Percentiles rank a stretch among this genome's conserved stretches.
These are phyloP conservation scores for Nomada lathburiana DNA, from an alignment of 2,888 invertebrate genomes.

Conservation along the genomic window DNA sequence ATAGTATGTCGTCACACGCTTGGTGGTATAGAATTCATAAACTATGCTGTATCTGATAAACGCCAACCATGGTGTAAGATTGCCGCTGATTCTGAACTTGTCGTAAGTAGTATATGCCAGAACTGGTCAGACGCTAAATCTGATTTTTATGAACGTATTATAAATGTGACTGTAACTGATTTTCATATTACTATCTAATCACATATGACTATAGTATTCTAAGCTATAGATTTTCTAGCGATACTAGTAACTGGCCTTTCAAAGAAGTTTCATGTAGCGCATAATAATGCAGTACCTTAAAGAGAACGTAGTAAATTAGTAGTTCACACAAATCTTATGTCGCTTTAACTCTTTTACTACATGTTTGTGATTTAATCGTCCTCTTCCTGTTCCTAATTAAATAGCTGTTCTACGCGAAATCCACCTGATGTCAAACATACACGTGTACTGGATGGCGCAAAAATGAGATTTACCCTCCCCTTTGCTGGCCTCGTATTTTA, in stretches of 20 bases:
- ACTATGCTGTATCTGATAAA: slow-evolving; percentile 17
- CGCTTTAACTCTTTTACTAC: not conserved
- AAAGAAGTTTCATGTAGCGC: not conserved
- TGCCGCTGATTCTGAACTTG: not conserved
- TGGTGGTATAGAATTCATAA: slow-evolving; percentile 7
- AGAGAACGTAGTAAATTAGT: too few relatives aligned
- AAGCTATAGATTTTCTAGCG: too few relatives aligned
- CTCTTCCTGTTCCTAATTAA: not conserved
- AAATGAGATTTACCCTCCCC: not conserved
- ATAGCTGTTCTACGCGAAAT: not conserved
- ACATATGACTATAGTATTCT: too few relatives aligned
- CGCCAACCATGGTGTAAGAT: not conserved
- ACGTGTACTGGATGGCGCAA: too few relatives aligned
- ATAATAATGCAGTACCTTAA: not conserved
- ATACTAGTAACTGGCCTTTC: too few relatives aligned
- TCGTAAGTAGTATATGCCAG: not conserved
- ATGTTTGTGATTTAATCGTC: not conserved
- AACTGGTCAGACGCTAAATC: not conserved
- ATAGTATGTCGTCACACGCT: not conserved
- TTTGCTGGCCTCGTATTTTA: not conserved
- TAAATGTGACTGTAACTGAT: not conserved
- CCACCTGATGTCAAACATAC: too few relatives aligned
- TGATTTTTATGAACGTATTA: too few relatives aligned
- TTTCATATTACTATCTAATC: not conserved
- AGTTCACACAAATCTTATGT: not conserved